Evolutionary conservation across 1,140 invertebrate genomes (phyloP).

Genomic region (Drosophila ananassae): DNA sequence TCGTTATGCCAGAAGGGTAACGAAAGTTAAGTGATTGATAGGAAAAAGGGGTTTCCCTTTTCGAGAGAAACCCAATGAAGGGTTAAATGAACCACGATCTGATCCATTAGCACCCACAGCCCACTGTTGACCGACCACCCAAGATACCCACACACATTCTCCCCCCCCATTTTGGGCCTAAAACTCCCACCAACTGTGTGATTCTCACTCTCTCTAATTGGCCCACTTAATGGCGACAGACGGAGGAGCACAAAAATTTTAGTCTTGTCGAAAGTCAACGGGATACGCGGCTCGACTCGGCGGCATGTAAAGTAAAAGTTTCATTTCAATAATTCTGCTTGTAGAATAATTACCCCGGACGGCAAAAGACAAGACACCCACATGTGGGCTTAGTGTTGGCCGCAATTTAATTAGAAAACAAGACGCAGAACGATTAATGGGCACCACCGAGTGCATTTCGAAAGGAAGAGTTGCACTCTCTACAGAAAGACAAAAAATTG

Average conservation of each 20-base stretch:
- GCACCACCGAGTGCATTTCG: conserved; percentile 45
- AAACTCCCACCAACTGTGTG: conserved; percentile 34
- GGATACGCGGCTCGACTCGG: conserved; percentile 11
- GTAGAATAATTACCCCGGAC: conserved; percentile 56
- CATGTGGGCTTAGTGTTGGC: conserved; percentile 41
- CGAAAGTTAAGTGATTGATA: conserved; percentile 8
- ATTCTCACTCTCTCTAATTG: conserved; percentile 59
- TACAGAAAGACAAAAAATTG: background rate
- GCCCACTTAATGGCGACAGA: conserved; percentile 39
- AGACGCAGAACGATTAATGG: conserved; percentile 54
- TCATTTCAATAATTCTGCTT: conserved; percentile 56
- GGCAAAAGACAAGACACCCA: conserved; percentile 45
- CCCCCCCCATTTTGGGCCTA: background rate
- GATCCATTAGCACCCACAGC: conserved; percentile 19
- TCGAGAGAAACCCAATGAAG: background rate
- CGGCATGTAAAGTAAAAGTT: conserved; percentile 52
- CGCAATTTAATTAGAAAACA: conserved; percentile 63
- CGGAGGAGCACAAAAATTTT: conserved; percentile 14
- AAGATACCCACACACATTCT: conserved; percentile 15
- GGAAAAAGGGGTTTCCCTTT: background rate
- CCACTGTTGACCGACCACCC: conserved; percentile 21
- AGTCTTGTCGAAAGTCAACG: conserved; percentile 23
- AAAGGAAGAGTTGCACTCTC: conserved; percentile 58
- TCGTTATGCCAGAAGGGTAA: conserved; percentile 8
- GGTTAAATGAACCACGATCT: background rate